Base-by-base conservation (phyloP, 2,797 vertebrate genomes). In the Hirundo rustica region DNA sequence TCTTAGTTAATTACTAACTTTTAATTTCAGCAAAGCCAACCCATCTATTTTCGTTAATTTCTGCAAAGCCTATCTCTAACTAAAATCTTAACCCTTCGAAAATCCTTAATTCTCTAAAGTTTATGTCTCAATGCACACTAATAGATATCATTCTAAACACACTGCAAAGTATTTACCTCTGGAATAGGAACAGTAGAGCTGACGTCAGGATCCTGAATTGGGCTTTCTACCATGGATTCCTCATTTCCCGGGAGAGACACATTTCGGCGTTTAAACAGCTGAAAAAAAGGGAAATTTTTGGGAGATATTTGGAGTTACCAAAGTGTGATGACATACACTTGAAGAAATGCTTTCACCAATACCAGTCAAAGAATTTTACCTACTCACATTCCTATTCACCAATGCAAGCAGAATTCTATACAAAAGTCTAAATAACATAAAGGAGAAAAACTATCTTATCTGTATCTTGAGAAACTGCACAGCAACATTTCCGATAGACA, bases 251-350 rank as follows among this genome's bases (percentile, higher is more conserved):
- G 98, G 26, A 98, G 97, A 96, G 97, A 98, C 50, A 99, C 98
- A 34, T 99, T 99, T 96, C 99, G 98, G 85, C 98, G 98, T 96
- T 99, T 99, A 89, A 99, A 99, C 42, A 99, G 96, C 99, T 99
- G 76, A 90, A 95, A 53, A 70, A 95, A 74, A 25, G 94, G 74
- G 67, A 90, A 42, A 81, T 19, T 75, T 79, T 84, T 6, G 38
- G 32, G 38, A 74, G 17, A 78, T 9, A 16, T 83, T 9, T 88
- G 51, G 72, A 75, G 16, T 60, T 38, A 29, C 7, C 29, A 20
- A 9, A 70, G 30, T 76, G 26, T 10, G 72, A 55, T 53, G 15
- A 66, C 50, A 47, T 15, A 48, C 5, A 80, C 34, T 12, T 47
- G 22, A 85, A 82, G 17, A 87, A 80, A 78, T 16, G 10, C 29